Base-by-base conservation (phyloP, 2,888 invertebrate genomes). In the Oscheius myriophilus region DNA sequence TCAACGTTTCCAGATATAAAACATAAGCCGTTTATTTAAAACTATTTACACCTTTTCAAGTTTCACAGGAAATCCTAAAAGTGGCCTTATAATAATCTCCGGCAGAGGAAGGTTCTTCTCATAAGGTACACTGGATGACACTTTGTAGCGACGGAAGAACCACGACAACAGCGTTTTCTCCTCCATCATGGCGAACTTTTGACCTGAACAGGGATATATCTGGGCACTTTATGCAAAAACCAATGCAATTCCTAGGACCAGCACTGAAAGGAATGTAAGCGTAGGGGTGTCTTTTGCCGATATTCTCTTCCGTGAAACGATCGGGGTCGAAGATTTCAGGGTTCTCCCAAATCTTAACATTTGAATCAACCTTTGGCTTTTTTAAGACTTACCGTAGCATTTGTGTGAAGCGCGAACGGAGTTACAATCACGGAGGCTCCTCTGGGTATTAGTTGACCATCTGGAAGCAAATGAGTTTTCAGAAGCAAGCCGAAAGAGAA, bases 181-280 rank as follows among this genome's bases (percentile, higher is more conserved):
- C 43, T 78, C 78, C 62, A 74, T 74, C 61, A 78, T 68, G 6
- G 78, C 78, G 26, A 78, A 78, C 59, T 78, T 78, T 46, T 78
- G 78, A 18, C 73, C 73, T 71, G 41, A 52, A 70, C 23, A n/a
- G 41, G 14, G 14, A 18, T 41, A 2, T 51, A 45, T 55, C 12
- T 2, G 52, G 39, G 1, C 16, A 26, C n/a, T n/a, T n/a, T n/a
- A 21, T 1, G 7, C 3, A 42, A 52, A 9, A 14, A 77, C 82
- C 89, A 42, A 89, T 88, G 73, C 89, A 89, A 77, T 89, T 89
- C 18, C 89, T 81, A 0, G 86, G 83, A 9, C 89, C 89, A 42
- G 89, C 89, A 25, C 88, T 88, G 82, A 89, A 89, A 2, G 89
- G 89, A 26, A 89, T 84, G 77, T 86, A 89, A n/a, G 87, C 83